Evolutionary conservation across 2,888 invertebrate genomes (phyloP).

Genomic region (Artemia sinica): DNA sequence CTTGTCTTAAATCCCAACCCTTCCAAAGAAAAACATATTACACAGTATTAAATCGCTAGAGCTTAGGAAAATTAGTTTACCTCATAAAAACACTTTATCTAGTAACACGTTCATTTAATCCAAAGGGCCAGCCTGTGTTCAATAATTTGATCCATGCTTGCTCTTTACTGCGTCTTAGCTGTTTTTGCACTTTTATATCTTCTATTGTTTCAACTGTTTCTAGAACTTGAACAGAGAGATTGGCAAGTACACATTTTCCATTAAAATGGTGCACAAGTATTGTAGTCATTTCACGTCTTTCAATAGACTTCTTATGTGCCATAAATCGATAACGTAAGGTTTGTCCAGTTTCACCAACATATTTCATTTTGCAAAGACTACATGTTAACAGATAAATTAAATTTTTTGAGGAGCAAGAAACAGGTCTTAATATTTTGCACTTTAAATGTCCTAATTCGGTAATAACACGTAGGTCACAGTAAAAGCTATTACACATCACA

Average conservation of each 20-base stretch:
- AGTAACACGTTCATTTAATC: not conserved
- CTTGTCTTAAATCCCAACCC: too few relatives aligned
- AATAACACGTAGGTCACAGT: too few relatives aligned
- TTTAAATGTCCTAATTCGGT: not conserved
- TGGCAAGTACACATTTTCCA: not conserved
- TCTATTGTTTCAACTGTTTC: not conserved
- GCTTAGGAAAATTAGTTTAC: not conserved
- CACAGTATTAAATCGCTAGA: too few relatives aligned
- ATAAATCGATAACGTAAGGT: not conserved
- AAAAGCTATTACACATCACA: too few relatives aligned
- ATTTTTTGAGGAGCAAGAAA: not conserved
- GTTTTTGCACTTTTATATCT: not conserved
- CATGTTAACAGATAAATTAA: not conserved
- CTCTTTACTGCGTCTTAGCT: not conserved
- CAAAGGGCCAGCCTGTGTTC: not conserved
- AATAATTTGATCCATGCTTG: not conserved
- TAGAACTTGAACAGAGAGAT: not conserved
- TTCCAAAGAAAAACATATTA: too few relatives aligned
- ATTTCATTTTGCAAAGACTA: not conserved
- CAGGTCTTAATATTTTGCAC: not conserved
- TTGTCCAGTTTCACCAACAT: conserved; percentile 9
- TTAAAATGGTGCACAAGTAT: not conserved
- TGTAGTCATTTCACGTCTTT: not conserved
- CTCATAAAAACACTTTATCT: not conserved
- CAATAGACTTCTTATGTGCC: not conserved